A percentile compares a stretch with the other conserved stretches of the same genome.
These are phyloP conservation scores for Xylophagus ater DNA, from an alignment of 2,888 invertebrate species.

Conservation along the genomic window DNA sequence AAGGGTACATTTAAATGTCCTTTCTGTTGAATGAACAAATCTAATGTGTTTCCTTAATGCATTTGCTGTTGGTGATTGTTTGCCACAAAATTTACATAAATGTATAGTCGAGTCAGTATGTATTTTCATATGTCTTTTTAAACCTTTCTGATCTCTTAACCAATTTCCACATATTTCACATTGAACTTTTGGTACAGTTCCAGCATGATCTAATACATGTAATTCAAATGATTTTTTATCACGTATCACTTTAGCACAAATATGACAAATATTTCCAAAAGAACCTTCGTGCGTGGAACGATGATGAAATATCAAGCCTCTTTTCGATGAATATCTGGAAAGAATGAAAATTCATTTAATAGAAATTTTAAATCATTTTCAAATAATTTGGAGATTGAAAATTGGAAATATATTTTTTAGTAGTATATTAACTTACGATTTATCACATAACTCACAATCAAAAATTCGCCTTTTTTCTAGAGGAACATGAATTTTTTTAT, in stretches of 20 bases:
- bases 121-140: slow-evolving; percentile 3
- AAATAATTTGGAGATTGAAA: background rate
- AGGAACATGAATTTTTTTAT: no score
- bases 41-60: slow-evolving; percentile 14
- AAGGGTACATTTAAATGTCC: slow-evolving; percentile 8
- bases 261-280: slow-evolving; percentile 9
- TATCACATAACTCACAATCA: no score
- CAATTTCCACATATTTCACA: slow-evolving; percentile 14
- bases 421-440: slow-evolving; percentile 6
- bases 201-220: slow-evolving; percentile 9
- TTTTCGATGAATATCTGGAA: slow-evolving; percentile 9
- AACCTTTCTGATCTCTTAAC: slow-evolving; percentile 11
- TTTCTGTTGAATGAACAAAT: slow-evolving; percentile 12
- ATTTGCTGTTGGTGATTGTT: slow-evolving; percentile 7
- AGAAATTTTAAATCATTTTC: no score
- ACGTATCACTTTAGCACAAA: slow-evolving; percentile 13
- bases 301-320: slow-evolving; percentile 9
- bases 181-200: slow-evolving; percentile 10
- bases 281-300: slow-evolving; percentile 7
- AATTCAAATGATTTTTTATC: slow-evolving; percentile 9
- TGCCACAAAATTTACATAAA: slow-evolving; percentile 12
- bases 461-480: no score
- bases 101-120: background rate
- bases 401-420: no score
- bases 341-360: background rate